Percentiles rank a stretch among this genome's conserved stretches.
phyloP scores from a whole-genome alignment of 2,797 vertebrate genomes.

The Sebastes alutus region DNA sequence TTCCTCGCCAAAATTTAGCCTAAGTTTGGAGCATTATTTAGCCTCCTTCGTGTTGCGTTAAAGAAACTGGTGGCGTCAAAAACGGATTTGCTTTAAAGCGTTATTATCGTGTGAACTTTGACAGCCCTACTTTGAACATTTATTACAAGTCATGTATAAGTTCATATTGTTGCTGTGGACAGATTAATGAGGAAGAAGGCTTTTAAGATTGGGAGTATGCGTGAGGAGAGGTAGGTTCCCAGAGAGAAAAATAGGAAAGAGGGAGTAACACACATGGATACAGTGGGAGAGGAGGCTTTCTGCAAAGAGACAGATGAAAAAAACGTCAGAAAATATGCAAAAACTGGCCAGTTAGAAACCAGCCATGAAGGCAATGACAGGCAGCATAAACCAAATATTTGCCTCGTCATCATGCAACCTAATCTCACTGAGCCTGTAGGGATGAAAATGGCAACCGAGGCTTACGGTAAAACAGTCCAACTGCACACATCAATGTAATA shows the following conservation, averaged over 20 bases:
- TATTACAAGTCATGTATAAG: neutral
- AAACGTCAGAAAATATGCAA: neutral
- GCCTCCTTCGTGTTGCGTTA: fast-evolving
- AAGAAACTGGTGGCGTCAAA: no score
- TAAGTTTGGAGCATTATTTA: no score
- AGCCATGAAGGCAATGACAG: neutral
- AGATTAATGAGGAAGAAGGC: neutral
- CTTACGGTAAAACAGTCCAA: no score
- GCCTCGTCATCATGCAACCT: neutral
- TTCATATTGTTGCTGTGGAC: neutral
- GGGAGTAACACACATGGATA: neutral
- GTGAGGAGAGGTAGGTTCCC: neutral
- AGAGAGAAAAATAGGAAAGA: neutral
- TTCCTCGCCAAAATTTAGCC: no score
- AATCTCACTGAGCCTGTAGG: no score
- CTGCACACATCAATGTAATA: no score
- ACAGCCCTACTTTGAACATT: neutral
- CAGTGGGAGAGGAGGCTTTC: neutral
- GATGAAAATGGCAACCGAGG: neutral
- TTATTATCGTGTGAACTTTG: no score
- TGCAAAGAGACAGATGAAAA: neutral
- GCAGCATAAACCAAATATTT: neutral
- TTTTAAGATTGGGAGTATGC: neutral
- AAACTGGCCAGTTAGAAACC: neutral
- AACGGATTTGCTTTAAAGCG: no score